A percentile compares a stretch with the other conserved stretches of the same genome.
phyloP scores from a whole-genome alignment of 2,888 invertebrate genomes.

The Xanthorhoe spadicearia region DNA sequence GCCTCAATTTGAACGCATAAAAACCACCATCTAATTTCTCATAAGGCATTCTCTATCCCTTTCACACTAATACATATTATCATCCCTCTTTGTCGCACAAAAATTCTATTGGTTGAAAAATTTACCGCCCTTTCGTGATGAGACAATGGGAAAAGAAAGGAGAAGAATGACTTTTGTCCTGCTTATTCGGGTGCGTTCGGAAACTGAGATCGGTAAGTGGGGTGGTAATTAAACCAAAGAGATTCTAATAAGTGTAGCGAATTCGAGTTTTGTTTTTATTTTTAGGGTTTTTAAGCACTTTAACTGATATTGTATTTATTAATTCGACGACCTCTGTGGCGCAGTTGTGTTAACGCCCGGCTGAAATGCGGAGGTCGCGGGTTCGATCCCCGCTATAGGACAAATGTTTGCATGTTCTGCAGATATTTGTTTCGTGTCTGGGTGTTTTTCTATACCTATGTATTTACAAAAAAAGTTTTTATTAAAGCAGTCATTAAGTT shows the following conservation, averaged over 20 bases:
- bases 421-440: no score
- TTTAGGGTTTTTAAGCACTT: not conserved
- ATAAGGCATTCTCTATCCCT: constrained; percentile 35
- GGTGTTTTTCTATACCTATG: no score
- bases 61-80: constrained; percentile 23
- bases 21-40: constrained; percentile 43
- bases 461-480: no score
- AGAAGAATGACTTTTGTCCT: constrained; percentile 35
- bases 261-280: not conserved
- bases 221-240: constrained; percentile 44
- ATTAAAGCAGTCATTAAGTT: no score
- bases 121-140: constrained; percentile 46
- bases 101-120: constrained; percentile 46
- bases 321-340: no score
- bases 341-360: no score
- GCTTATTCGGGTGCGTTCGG: constrained; percentile 43
- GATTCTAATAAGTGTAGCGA: constrained; percentile 39
- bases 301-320: not conserved
- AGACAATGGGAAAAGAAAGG: constrained; percentile 46
- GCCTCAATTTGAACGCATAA: constrained; percentile 41
- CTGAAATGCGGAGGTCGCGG: no score
- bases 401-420: no score
- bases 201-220: constrained; percentile 59
- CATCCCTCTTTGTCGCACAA: constrained; percentile 33
- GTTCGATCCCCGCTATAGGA: no score